Percentiles rank a stretch among this genome's conserved stretches.
Evolutionary conservation across 2,797 vertebrate species (phyloP).

Genomic region (Artibeus jamaicensis): DNA sequence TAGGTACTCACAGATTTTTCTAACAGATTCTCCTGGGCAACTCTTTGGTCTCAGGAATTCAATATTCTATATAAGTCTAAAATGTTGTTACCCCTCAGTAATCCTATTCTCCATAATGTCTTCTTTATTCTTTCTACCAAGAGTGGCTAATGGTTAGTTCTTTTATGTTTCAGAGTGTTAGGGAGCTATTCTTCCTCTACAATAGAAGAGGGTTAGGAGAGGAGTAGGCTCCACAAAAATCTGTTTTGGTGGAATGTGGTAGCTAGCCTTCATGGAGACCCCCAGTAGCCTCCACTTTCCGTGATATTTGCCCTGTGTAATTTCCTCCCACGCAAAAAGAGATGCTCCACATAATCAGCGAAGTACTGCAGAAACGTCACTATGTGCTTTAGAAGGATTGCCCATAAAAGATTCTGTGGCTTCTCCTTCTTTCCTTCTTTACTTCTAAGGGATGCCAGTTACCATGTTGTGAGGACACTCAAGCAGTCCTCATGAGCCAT

Average conservation of each 20-base stretch:
- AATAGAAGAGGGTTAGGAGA: not conserved
- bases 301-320: not conserved
- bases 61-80: not conserved
- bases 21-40: not conserved
- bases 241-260: not conserved
- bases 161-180: not conserved
- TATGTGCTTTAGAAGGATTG: not conserved
- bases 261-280: not conserved
- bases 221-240: not conserved
- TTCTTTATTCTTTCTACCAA: not conserved
- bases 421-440: not conserved
- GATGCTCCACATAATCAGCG: not conserved
- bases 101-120: not conserved
- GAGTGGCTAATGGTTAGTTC: not conserved
- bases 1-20: not conserved
- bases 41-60: not conserved
- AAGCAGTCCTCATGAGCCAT: not conserved
- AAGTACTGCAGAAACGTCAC: not conserved
- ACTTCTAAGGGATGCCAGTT: not conserved
- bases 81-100: not conserved
- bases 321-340: not conserved
- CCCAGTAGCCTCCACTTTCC: not conserved
- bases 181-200: not conserved
- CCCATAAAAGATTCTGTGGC: not conserved
- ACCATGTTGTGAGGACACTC: not conserved